phyloP scores from a whole-genome alignment of 2,113 vertebrate genomes.

The Phoxinus phoxinus region DNA sequence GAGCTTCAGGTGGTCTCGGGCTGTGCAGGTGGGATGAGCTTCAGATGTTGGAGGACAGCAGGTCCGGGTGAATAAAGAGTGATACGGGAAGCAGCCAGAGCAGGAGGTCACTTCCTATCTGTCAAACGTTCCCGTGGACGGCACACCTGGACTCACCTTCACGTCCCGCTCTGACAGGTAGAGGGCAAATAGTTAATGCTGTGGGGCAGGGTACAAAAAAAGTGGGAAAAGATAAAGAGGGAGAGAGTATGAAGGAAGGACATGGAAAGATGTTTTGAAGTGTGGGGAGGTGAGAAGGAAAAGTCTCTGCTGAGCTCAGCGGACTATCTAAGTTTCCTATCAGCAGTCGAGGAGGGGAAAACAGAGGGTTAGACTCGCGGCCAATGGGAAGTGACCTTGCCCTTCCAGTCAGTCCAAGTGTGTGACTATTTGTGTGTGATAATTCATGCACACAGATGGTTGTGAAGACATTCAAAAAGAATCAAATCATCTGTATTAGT shows the following conservation, averaged over 20 bases:
- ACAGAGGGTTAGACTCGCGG: constrained; percentile 76
- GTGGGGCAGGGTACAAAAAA: constrained; percentile 23
- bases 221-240: constrained; percentile 48
- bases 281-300: constrained; percentile 65
- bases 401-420: constrained; percentile 66
- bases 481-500: not conserved
- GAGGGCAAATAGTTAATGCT: constrained; percentile 48
- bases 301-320: constrained; percentile 73
- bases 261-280: constrained; percentile 59
- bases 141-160: constrained; percentile 46
- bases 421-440: constrained; percentile 28
- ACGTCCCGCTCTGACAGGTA: constrained; percentile 38
- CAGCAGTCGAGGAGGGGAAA: constrained; percentile 78
- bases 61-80: constrained; percentile 50
- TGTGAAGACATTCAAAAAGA: constrained; percentile 6
- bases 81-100: constrained; percentile 56
- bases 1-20: not conserved
- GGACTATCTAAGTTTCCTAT: constrained; percentile 81
- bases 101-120: constrained; percentile 53
- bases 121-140: not conserved
- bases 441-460: not conserved
- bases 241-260: constrained; percentile 45
- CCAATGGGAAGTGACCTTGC: constrained; percentile 82
- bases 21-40: constrained; percentile 17
- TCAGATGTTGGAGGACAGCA: constrained; percentile 50